Evolutionary conservation across 1,140 invertebrate species (phyloP), one percentile per base, ranked within the genome.

Genomic region (Ceratina calcarata): DNA sequence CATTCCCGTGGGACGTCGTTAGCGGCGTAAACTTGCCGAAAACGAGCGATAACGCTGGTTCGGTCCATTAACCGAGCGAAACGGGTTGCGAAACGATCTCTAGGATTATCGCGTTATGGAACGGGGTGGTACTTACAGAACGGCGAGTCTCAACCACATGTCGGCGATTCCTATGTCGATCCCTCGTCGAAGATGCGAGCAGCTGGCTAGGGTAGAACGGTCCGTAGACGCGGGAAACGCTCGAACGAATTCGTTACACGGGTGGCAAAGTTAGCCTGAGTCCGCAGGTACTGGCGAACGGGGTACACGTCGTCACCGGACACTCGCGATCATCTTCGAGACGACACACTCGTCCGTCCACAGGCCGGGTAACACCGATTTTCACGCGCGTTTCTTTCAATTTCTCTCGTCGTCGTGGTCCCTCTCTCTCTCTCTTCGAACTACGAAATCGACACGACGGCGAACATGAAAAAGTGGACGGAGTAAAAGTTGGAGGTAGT

Each of bases 401-500:
- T 65, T 15, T 49, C 32, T 22, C 61, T n/a, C 22, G 27, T 10
- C 2, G 3, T 24, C n/a, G 22, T 16, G 27, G 1, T 65, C 24
- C 20, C 18, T 49, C 58, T 51, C 37, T 18, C 37, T 73, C 18
- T 67, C 51, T 18, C 22, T 75, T 22, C 22, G 3, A 51, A 3
- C 15, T 20, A 16, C 15, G 8, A 10, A 68, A 27, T 24, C 24
- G 2, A 53, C 27, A n/a, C 15, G 24, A 64, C 37, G 37, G 60
- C 7, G 16, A 64, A 27, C 61, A n/a, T 22, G 61, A 61, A 51
- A 32, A 70, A 64, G 20, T 18, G 62, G 57, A 77, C 64, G 37
- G 55, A 73, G 91, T 91, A 92, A 92, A 90, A 92, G 91, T 89
- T 89, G 89, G 87, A 89, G 87, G 87, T 87, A 87, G 89, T 87